Base-by-base conservation (phyloP, 2,888 invertebrate genomes). In the Volucella bombylans region DNA sequence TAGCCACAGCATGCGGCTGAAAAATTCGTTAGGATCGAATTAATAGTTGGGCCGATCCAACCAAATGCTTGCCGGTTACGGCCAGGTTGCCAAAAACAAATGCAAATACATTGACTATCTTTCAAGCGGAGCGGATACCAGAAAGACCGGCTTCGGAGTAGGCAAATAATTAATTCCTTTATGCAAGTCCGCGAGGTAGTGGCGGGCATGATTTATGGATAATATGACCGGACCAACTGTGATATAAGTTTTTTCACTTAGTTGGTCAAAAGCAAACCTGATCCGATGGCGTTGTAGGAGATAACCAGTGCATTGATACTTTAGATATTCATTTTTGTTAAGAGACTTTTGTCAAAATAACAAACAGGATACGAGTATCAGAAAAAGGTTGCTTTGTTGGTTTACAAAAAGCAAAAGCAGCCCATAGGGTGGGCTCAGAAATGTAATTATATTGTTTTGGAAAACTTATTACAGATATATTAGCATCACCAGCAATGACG, bases 81-180 rank as follows among this genome's bases (percentile, higher is more conserved):
- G 43, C 49, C 18, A 47, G 49, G 55, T 43, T 43, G 57, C 65
- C 74, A 74, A 74, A 74, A 67, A 41, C 43, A n/a, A 41, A 74
- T 67, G 74, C 65, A 67, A 65, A 74, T 74, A 74, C 59, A 59
- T 67, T 6, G 6, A 31, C 31, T 45, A 50, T 41, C 57, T 41
- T 15, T 12, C 39, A 59, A 59, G 14, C 47, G 39, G 57, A 49
- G 41, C 14, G 65, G 57, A 18, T 73, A 73, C 55, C 62, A 18
- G 73, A 67, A 74, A 74, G 65, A 74, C 57, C 65, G 74, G 65
- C 74, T 59, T 15, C 43, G 38, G 23, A 61, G 43, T 50, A n/a
- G 55, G 39, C 39, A 10, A 65, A 57, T 65, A 74, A 74, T 74
- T 74, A 74, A 74, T 74, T 67, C 50, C 18, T 52, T 74, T 74